These are phyloP conservation scores for Mythimna loreyi DNA, from an alignment of 2,888 invertebrate genomes.

Conservation along the genomic window DNA sequence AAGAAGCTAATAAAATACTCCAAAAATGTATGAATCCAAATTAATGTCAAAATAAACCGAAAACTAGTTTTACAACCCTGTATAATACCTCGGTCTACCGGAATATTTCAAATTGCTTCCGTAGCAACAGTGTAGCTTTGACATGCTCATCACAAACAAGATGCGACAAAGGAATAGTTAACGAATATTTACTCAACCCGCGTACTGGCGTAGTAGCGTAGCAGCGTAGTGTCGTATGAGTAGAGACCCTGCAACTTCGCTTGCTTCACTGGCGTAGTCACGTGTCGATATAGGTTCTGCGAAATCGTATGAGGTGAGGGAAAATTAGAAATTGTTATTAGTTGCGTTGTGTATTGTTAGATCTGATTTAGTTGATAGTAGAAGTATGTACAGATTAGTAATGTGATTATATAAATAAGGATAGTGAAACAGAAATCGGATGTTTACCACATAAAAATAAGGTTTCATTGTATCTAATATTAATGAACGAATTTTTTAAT, in stretches of 20 bases:
- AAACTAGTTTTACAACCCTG: conserved; percentile 2
- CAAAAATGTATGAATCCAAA: neutral
- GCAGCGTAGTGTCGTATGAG: conserved; percentile 30
- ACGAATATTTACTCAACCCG: conserved; percentile 77
- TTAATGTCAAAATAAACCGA: conserved; percentile 4
- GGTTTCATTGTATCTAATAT: too few relatives aligned
- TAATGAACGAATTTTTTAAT: too few relatives aligned
- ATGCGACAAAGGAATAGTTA: conserved; percentile 85
- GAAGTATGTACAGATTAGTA: neutral
- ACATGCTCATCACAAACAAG: conserved; percentile 76
- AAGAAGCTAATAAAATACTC: neutral
- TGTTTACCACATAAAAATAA: too few relatives aligned
- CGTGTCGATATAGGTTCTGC: conserved; percentile 12
- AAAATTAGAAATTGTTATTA: conserved; percentile 34
- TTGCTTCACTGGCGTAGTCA: conserved; percentile 8
- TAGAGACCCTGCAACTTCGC: conserved; percentile 23
- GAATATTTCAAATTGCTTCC: conserved; percentile 60
- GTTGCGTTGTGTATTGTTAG: neutral
- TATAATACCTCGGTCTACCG: conserved; percentile 22
- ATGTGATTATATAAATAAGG: neutral
- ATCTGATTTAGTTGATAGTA: neutral
- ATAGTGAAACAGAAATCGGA: too few relatives aligned
- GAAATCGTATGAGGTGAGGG: conserved; percentile 37
- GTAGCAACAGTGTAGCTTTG: conserved; percentile 69
- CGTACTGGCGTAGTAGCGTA: conserved; percentile 62